Percentiles rank a stretch among this genome's conserved stretches.
Evolutionary conservation across 2,797 vertebrate genomes (phyloP).

Genomic region (Sphenodon punctatus): DNA sequence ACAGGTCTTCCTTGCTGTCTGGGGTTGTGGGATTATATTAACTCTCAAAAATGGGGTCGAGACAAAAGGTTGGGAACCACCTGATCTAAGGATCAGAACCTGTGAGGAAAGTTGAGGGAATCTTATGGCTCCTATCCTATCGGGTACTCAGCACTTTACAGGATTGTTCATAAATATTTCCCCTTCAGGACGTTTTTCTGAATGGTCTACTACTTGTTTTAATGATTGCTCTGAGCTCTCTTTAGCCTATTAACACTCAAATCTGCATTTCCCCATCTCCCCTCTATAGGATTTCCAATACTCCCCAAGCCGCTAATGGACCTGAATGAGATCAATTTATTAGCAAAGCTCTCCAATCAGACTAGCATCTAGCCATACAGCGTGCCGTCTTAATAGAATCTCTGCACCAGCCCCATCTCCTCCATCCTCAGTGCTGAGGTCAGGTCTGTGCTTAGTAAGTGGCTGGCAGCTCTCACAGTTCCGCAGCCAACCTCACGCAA

Average conservation of each 20-base stretch:
- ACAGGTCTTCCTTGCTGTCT: no score
- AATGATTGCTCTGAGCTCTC: neutral
- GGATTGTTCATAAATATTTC: neutral
- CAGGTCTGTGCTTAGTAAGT: conserved; percentile 34
- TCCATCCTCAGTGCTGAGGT: neutral
- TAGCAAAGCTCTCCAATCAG: conserved; percentile 13
- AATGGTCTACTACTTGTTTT: neutral
- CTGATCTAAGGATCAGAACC: neutral
- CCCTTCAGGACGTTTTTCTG: neutral
- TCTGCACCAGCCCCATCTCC: conserved; percentile 20
- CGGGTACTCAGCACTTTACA: neutral
- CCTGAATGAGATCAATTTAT: conserved; percentile 41
- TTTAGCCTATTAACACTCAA: conserved; percentile 29
- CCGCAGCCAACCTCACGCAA: neutral
- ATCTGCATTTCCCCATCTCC: conserved; percentile 17
- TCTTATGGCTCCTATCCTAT: no score
- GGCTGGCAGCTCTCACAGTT: conserved; percentile 2
- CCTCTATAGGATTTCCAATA: neutral
- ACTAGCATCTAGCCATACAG: neutral
- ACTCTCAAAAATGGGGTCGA: no score
- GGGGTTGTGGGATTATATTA: no score
- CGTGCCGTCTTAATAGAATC: neutral
- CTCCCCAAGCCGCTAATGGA: conserved; percentile 30
- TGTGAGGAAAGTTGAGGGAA: no score
- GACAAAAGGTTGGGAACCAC: no score